Evolutionary conservation across 1,140 invertebrate species (phyloP).

Genomic region (Potamilus streckersoni): DNA sequence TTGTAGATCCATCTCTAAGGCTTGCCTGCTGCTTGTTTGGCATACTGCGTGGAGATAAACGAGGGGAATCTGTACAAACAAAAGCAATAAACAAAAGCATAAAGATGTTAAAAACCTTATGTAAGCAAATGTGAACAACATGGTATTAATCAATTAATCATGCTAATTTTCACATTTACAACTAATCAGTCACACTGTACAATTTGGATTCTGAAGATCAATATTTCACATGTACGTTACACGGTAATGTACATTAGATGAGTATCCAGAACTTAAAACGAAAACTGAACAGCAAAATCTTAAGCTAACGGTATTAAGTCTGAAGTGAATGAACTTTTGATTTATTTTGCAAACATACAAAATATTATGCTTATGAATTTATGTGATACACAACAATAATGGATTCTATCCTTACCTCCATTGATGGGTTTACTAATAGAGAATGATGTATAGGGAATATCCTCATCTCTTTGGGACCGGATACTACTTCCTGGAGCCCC

Average conservation of each 20-base stretch:
- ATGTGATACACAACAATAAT: background rate
- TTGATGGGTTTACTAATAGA: conserved; percentile 89
- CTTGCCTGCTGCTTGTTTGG: conserved; percentile 76
- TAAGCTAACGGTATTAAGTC: too few relatives aligned
- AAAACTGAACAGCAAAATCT: too few relatives aligned
- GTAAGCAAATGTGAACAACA: background rate
- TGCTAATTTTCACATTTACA: background rate
- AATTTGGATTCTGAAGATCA: background rate
- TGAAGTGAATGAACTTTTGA: too few relatives aligned
- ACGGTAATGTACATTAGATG: too few relatives aligned
- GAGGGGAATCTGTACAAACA: conserved; percentile 51
- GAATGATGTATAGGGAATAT: conserved; percentile 94
- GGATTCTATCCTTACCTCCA: conserved; percentile 68
- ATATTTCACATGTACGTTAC: too few relatives aligned
- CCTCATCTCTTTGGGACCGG: conserved; percentile 69
- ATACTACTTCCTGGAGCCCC: conserved; percentile 57
- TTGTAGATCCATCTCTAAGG: conserved; percentile 64
- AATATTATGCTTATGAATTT: too few relatives aligned
- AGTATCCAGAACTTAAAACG: too few relatives aligned
- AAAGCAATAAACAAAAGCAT: background rate
- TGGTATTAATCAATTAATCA: background rate
- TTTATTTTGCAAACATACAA: too few relatives aligned
- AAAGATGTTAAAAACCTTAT: background rate
- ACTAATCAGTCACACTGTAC: background rate
- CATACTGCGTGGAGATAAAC: conserved; percentile 65